Percentiles rank a stretch among this genome's conserved stretches.
phyloP scores from a whole-genome alignment of 2,113 vertebrate genomes.

The Cynoglossus semilaevis region DNA sequence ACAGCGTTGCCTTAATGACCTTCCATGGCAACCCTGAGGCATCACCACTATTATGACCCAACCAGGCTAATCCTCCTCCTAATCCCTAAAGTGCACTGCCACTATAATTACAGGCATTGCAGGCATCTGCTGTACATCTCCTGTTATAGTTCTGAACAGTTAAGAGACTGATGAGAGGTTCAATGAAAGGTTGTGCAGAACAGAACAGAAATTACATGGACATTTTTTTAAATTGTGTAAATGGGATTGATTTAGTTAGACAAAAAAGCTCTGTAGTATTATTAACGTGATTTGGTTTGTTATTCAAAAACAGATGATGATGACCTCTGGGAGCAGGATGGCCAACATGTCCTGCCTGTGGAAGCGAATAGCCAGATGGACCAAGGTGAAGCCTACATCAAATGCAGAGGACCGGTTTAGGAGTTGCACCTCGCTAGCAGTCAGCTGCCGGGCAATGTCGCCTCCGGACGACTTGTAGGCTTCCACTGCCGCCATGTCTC shows the following conservation, averaged over 20 bases:
- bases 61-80: conserved; percentile 59
- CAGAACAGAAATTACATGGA: neutral
- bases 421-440: conserved; percentile 91
- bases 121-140: conserved; percentile 22
- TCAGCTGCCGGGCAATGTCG: conserved; percentile 94
- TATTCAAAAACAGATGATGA: neutral
- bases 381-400: conserved; percentile 92
- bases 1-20: conserved; percentile 9
- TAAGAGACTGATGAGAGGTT: conserved; percentile 4
- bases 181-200: neutral
- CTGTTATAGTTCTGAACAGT: conserved; percentile 14
- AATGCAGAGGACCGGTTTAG: conserved; percentile 94
- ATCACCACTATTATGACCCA: conserved; percentile 45
- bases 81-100: conserved; percentile 60
- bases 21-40: conserved; percentile 40
- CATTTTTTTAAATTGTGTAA: neutral
- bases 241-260: neutral
- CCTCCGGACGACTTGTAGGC: conserved; percentile 93
- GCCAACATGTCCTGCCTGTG: conserved; percentile 98
- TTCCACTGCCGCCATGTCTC: conserved; percentile 91
- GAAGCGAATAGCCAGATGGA: conserved; percentile 96
- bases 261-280: no score
- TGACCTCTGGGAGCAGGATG: conserved; percentile 92
- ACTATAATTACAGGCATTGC: conserved; percentile 40
- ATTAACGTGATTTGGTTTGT: no score